Evolutionary conservation across 2,888 invertebrate genomes (phyloP).

Genomic region (Napeogenes sylphis): DNA sequence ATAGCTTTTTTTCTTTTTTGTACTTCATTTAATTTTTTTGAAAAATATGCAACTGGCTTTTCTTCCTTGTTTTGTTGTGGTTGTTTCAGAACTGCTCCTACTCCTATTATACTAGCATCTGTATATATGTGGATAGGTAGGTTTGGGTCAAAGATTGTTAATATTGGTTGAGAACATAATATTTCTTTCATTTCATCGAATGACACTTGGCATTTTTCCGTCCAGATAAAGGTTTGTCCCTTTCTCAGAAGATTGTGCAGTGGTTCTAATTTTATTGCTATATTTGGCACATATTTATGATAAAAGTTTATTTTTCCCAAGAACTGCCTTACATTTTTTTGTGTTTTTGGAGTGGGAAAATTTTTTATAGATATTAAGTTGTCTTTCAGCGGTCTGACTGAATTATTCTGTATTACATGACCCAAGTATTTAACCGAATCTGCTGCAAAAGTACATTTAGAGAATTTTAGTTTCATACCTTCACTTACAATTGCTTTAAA

Average conservation of each 20-base stretch:
- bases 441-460: constrained; percentile 29
- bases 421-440: constrained; percentile 11
- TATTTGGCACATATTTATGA: constrained; percentile 28
- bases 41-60: no score
- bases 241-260: constrained; percentile 35
- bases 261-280: constrained; percentile 33
- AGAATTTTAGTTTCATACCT: constrained; percentile 32
- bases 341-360: constrained; percentile 25
- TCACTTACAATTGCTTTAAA: constrained; percentile 30
- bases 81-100: constrained; percentile 29
- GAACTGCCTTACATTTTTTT: constrained; percentile 29
- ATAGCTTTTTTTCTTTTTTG: no score
- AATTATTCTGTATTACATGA: constrained; percentile 18
- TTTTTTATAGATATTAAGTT: constrained; percentile 27
- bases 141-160: constrained; percentile 17
- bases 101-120: constrained; percentile 19
- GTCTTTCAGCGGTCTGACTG: constrained; percentile 33
- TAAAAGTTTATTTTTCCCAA: constrained; percentile 29
- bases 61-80: constrained; percentile 14
- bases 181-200: constrained; percentile 20
- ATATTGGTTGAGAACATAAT: background rate
- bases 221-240: constrained; percentile 28
- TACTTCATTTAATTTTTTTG: no score
- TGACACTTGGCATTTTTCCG: constrained; percentile 25
- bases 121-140: constrained; percentile 24